phyloP scores from a whole-genome alignment of 2,888 invertebrate species.

The Drosophila hamatofila region DNA sequence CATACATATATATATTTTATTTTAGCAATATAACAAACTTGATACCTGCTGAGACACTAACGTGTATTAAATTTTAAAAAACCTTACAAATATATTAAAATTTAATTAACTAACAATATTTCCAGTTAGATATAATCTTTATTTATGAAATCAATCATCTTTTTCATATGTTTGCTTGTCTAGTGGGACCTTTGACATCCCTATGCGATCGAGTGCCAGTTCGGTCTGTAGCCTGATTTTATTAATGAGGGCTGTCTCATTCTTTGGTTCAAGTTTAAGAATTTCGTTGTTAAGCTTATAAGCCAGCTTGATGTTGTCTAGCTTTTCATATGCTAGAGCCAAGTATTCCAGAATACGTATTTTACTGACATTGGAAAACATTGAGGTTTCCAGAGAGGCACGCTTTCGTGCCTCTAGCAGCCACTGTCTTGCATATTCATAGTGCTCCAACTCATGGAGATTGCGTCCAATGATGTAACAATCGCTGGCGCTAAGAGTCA shows the following conservation, averaged over 20 bases:
- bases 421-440: slow-evolving; percentile 68
- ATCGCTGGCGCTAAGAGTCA: slow-evolving; percentile 63
- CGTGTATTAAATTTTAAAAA: neutral
- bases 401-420: slow-evolving; percentile 53
- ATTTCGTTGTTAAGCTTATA: slow-evolving; percentile 63
- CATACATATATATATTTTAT: no score
- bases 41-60: neutral
- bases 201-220: slow-evolving; percentile 34
- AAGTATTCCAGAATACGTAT: slow-evolving; percentile 56
- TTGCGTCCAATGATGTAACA: slow-evolving; percentile 62
- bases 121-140: neutral
- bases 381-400: neutral
- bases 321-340: slow-evolving; percentile 23
- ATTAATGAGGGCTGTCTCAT: slow-evolving; percentile 46
- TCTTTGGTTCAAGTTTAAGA: slow-evolving; percentile 47
- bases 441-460: slow-evolving; percentile 41
- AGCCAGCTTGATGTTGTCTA: slow-evolving; percentile 66
- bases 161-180: neutral
- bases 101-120: neutral
- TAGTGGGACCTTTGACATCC: neutral
- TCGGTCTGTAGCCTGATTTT: slow-evolving; percentile 21
- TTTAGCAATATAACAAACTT: no score
- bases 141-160: neutral
- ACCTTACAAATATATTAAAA: no score
- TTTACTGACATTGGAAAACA: slow-evolving; percentile 41